Evolutionary conservation across 2,113 vertebrate genomes (phyloP).

Genomic region (Anolis sagrei): DNA sequence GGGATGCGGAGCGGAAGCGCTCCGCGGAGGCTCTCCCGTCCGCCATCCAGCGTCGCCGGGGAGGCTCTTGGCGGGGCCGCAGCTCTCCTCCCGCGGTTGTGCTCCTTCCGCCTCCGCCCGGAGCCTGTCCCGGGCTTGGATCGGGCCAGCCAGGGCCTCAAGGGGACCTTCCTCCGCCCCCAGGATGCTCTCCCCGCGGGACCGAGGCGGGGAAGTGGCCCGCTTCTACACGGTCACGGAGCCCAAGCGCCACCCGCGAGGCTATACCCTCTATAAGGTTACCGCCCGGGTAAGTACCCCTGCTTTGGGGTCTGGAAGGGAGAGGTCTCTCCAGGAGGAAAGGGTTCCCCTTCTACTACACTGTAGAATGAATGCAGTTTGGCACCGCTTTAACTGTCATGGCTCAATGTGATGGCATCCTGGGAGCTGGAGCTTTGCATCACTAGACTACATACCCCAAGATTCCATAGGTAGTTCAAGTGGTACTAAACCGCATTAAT

Average conservation of each 20-base stretch:
- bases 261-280: conserved; percentile 96
- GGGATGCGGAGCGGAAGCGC: too few relatives aligned
- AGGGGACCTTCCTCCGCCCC: not conserved
- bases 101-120: not conserved
- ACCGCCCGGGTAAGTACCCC: conserved; percentile 89
- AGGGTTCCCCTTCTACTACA: too few relatives aligned
- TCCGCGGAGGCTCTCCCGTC: too few relatives aligned
- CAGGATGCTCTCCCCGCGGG: conserved; percentile 90
- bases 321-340: not conserved
- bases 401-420: too few relatives aligned
- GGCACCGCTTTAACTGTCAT: too few relatives aligned
- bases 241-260: conserved; percentile 89
- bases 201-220: conserved; percentile 86
- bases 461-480: too few relatives aligned
- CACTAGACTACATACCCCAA: too few relatives aligned
- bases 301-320: not conserved
- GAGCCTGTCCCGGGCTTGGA: conserved; percentile 55
- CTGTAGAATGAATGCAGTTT: too few relatives aligned
- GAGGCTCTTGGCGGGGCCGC: too few relatives aligned
- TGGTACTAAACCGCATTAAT: too few relatives aligned
- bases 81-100: not conserved
- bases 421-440: too few relatives aligned
- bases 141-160: conserved; percentile 65
- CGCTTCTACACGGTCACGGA: conserved; percentile 98
- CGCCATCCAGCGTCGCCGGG: too few relatives aligned